Base-by-base conservation (phyloP, 2,888 invertebrate species). In the Villa cingulata region DNA sequence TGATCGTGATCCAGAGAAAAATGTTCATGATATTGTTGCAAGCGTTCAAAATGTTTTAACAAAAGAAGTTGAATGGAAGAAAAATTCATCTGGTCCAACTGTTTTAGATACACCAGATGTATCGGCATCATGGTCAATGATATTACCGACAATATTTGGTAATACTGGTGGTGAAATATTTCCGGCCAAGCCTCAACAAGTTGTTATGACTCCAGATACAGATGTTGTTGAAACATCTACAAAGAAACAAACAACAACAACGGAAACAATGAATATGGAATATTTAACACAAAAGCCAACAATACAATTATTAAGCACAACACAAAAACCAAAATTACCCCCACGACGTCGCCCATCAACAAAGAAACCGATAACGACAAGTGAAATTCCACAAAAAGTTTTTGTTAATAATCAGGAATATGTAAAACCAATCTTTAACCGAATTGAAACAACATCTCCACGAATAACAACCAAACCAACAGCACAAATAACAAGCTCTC, bases 31-130 rank as follows among this genome's bases (percentile, higher is more conserved):
- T 54, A 85, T 89, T 9, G 83, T 89, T 0, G 79, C 79, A 36
- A 86, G 83, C 58, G 88, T 89, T 1, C 87, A 89, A 63, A 85
- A 78, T 62, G 87, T 89, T 15, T 69, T 89, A 0, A 85, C 84
- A 65, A 81, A 81, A 45, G 86, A 88, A 69, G 66, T 65, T 41
- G 81, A 80, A 53, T 65, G 72, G 59, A 74, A 65, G 61, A 80
- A 71, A 70, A 78, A 72, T 52, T 63, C 75, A 62, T 61, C 69
- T 60, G 57, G 61, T 4, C 58, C 70, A 62, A 70, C 70, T 54
- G 69, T 76, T 5, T 68, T 82, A 46, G 82, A 83, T 56, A 82
- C 81, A 1, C 82, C 83, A 2, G 83, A 83, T 60, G 81, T 82
- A 1, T 79, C 81, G 1, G 79, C 81, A 43, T 78, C 81, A 1